Percentiles rank a stretch among this genome's conserved stretches.
Evolutionary conservation across 2,113 vertebrate species (phyloP).

Genomic region (Chamaea fasciata): DNA sequence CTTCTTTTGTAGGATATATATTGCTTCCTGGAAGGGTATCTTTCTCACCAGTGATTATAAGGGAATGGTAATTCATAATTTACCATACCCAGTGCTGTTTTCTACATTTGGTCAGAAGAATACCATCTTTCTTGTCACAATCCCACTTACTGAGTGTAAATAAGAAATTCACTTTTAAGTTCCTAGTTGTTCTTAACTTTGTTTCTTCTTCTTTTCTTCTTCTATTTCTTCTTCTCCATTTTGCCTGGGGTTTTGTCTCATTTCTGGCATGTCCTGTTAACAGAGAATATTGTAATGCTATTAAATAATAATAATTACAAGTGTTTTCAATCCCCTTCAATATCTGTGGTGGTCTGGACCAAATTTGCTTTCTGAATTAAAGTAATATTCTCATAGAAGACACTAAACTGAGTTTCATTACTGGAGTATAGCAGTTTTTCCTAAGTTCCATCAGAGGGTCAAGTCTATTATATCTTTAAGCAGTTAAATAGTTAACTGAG

Average conservation of each 20-base stretch:
- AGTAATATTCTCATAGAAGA: background rate
- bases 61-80: background rate
- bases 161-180: background rate
- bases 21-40: background rate
- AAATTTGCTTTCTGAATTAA: background rate
- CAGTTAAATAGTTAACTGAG: background rate
- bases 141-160: background rate
- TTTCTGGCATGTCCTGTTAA: background rate
- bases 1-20: background rate
- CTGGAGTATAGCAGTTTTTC: background rate
- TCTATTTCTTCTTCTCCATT: background rate
- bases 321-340: background rate
- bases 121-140: background rate
- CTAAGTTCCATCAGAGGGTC: background rate
- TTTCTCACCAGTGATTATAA: background rate
- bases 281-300: background rate
- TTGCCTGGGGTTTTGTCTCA: background rate
- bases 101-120: background rate
- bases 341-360: background rate
- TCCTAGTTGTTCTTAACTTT: background rate
- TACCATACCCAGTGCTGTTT: background rate
- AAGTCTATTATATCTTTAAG: background rate
- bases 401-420: background rate
- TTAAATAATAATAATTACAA: background rate
- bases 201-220: background rate